Base-by-base conservation (phyloP, 1,140 invertebrate species). In the Whitmania pigra region DNA sequence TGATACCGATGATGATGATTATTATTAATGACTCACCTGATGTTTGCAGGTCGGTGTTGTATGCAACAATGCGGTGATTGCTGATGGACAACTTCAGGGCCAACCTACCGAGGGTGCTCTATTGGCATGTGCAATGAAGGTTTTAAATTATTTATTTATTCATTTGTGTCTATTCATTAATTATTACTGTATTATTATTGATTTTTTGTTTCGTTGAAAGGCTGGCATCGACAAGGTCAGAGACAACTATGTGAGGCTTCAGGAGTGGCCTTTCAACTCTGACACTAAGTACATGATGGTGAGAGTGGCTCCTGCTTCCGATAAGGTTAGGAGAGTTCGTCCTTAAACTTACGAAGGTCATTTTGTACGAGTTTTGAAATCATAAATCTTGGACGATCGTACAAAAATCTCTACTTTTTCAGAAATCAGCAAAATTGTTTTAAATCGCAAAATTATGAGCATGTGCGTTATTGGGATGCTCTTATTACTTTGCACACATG, bases 251-350 rank as follows among this genome's bases (percentile, higher is more conserved):
- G 84, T 89, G 5, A 85, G 94, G 69, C 81, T 97, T 5, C 88
- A 97, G 80, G 96, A 99, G 83, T 92, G 92, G 84, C 95, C 97
- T 0, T 99, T 99, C 80, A 91, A 87, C 76, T 97, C 93, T 0
- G 96, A 99, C 77, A 92, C 92, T 73, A 99, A 99, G 84, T 93
- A 93, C 86, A 99, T 99, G 97, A 90, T 90, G n/a, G 94, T 99
- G 17, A 93, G 91, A 83, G 93, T 90, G 79, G 86, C 88, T 54
- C 87, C 88, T 0, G 91, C 90, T 81, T 90, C 90, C 80, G 85
- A 85, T 55, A 85, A 88, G 76, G 86, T 86, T 80, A 86, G 85
- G 75, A 36, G 53, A 18, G 40, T 0, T 22, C 5, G 29, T 36
- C 36, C 40, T 71, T 73, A 25, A 57, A 20, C 18, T 63, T 7